Percentiles rank a stretch among this genome's conserved stretches.
Conservation (phyloP, 2,888 invertebrate species). For the Ectobius pallidus region DNA sequence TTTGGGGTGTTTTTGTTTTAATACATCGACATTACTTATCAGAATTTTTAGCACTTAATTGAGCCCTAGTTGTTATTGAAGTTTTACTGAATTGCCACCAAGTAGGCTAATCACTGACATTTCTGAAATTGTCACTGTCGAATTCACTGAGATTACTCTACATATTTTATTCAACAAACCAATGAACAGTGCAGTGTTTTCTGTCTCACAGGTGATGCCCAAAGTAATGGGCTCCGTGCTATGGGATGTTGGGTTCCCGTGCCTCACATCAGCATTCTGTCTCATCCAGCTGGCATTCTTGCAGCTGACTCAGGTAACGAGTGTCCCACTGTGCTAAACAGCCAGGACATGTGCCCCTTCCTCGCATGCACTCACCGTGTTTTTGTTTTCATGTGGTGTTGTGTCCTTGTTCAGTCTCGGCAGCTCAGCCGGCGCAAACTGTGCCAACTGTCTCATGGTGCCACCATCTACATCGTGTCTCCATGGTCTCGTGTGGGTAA, state of each 20-base stretch:
- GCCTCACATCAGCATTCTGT: conserved; percentile 62
- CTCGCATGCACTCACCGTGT: neutral
- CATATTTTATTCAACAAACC: no score
- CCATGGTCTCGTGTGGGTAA: conserved; percentile 32
- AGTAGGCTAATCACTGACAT: no score
- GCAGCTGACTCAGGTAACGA: conserved; percentile 59
- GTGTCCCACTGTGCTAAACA: neutral
- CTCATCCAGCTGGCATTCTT: conserved; percentile 63
- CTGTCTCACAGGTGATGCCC: conserved; percentile 58
- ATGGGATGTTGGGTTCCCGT: conserved; percentile 64
- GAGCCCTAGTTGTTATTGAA: no score
- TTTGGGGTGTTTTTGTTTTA: no score
- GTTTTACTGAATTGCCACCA: no score
- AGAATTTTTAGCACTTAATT: no score
- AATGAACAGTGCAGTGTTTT: no score
- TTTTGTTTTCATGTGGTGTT: conserved; percentile 29
- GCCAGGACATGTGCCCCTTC: no score
- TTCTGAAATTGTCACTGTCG: no score
- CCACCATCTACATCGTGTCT: conserved; percentile 34
- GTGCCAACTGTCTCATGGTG: conserved; percentile 32
- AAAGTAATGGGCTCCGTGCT: conserved; percentile 58
- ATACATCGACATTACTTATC: no score
- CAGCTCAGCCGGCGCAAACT: conserved; percentile 31
- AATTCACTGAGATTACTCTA: no score
- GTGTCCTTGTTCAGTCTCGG: conserved; percentile 29